Conservation (phyloP, 2,888 invertebrate species). For the Melipona beecheii region DNA sequence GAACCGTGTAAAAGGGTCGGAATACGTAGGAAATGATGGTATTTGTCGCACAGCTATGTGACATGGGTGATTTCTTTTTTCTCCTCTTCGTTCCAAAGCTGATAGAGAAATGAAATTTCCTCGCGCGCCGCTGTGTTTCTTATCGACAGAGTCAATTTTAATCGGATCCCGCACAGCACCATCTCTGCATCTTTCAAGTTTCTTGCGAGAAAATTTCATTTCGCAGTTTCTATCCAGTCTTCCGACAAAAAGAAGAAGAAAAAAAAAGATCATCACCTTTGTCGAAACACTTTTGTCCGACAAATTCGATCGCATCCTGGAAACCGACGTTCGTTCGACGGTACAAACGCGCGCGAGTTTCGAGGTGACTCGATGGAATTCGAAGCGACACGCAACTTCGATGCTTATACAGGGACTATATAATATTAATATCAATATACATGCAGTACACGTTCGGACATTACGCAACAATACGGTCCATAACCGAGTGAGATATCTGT, state of each 20-base stretch:
- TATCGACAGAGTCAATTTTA: neutral
- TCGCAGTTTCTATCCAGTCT: neutral
- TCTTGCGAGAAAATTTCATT: neutral
- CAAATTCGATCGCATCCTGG: neutral
- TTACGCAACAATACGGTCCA: slow-evolving; percentile 54
- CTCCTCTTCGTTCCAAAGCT: too few species aligned
- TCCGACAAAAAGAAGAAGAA: neutral
- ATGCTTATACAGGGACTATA: slow-evolving; percentile 40
- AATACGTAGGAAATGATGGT: neutral
- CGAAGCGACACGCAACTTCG: slow-evolving; percentile 27
- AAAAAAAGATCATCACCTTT: neutral
- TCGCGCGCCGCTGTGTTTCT: neutral
- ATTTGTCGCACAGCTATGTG: neutral
- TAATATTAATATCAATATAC: slow-evolving; percentile 52
- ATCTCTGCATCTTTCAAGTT: neutral
- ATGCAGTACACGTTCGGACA: slow-evolving; percentile 63
- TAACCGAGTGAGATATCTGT: slow-evolving; percentile 47
- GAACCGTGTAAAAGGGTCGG: neutral
- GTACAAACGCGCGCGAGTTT: neutral
- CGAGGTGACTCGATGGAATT: slow-evolving; percentile 7
- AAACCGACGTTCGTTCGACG: neutral
- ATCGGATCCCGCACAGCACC: too few species aligned
- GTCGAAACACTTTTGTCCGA: neutral
- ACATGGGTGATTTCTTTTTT: neutral
- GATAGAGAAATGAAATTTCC: neutral